A percentile compares a stretch with the other conserved stretches of the same genome.
These are phyloP conservation scores for Alfaro cultratus DNA, from an alignment of 2,797 vertebrate genomes.

Conservation along the genomic window DNA sequence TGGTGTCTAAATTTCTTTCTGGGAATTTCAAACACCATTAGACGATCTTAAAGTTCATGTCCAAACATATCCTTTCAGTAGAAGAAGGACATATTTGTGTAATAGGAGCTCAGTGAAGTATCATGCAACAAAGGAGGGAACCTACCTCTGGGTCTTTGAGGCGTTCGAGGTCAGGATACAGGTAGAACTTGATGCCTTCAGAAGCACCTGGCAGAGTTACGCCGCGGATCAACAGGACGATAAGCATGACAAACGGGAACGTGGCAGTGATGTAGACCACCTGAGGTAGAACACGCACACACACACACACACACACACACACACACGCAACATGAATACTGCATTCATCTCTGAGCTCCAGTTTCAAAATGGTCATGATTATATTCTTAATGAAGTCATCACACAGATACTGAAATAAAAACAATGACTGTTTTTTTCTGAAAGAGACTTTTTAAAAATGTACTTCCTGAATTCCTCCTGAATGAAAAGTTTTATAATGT, in stretches of 20 bases:
- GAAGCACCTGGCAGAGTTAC: conserved; percentile 94
- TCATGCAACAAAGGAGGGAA: conserved; percentile 8
- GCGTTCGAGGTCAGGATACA: conserved; percentile 93
- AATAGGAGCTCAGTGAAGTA: background rate
- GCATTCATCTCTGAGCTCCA: background rate
- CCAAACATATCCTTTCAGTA: background rate
- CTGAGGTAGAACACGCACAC: conserved; percentile 47
- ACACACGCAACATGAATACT: background rate
- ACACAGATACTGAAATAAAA: background rate
- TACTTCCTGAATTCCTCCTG: background rate
- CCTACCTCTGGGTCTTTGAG: conserved; percentile 95
- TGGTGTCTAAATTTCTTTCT: background rate
- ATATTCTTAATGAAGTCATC: background rate
- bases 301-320: background rate
- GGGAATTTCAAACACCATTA: background rate
- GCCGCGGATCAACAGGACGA: conserved; percentile 93
- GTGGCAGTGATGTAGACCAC: conserved; percentile 98
- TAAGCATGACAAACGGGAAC: conserved; percentile 96
- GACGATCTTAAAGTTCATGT: background rate
- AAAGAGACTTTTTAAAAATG: background rate
- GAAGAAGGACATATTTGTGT: background rate
- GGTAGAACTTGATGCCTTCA: conserved; percentile 96
- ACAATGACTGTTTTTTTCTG: background rate
- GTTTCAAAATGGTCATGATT: background rate
- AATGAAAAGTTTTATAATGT: background rate